Percentiles rank a stretch among this genome's conserved stretches.
Conservation (phyloP, 2,113 vertebrate species). For the Nicator chloris region DNA sequence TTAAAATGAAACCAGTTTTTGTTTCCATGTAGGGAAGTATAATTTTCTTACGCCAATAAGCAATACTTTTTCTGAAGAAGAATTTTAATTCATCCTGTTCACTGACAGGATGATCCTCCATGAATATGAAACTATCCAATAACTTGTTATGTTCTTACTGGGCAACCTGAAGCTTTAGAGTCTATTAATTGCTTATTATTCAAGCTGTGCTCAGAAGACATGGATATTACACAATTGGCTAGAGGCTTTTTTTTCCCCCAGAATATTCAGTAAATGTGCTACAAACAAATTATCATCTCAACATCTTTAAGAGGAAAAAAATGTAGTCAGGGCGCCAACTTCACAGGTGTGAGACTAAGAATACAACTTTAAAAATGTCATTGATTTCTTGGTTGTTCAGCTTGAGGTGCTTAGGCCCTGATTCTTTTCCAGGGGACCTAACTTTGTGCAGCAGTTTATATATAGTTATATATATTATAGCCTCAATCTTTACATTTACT, state of each 20-base stretch:
- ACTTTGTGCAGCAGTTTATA: slow-evolving; percentile 36
- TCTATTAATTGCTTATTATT: not conserved
- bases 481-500: slow-evolving; percentile 25
- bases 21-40: not conserved
- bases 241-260: not conserved
- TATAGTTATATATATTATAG: slow-evolving; percentile 35
- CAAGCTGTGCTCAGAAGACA: not conserved
- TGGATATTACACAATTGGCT: not conserved
- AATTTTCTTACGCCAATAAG: not conserved
- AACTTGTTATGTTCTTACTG: not conserved
- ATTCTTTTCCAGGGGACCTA: slow-evolving; percentile 8
- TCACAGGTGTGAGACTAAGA: not conserved
- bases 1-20: not conserved
- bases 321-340: not conserved
- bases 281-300: not conserved
- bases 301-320: not conserved
- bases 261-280: not conserved
- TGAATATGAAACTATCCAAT: not conserved
- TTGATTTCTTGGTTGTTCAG: not conserved
- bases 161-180: not conserved
- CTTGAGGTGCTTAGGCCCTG: slow-evolving; percentile 1
- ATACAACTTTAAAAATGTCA: not conserved
- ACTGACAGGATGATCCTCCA: not conserved
- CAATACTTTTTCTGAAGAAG: not conserved
- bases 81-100: not conserved